Evolutionary conservation across 2,113 vertebrate genomes (phyloP).

Genomic region (Nothobranchius kuhntae): DNA sequence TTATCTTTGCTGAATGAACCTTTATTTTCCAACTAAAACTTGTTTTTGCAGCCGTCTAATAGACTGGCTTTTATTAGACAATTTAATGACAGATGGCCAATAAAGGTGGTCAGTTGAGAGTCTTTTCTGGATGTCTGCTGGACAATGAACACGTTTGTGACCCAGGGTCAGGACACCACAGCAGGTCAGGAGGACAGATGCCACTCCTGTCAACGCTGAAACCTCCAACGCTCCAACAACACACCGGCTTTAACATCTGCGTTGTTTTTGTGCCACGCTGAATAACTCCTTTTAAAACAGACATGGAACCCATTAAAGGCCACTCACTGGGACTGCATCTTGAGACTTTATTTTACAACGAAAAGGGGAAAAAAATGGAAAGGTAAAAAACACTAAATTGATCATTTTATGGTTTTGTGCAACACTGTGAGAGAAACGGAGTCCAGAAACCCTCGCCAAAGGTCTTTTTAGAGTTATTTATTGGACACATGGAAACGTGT

Average conservation of each 20-base stretch:
- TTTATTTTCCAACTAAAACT: constrained; percentile 3
- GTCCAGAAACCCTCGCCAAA: constrained; percentile 31
- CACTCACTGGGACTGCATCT: constrained; percentile 21
- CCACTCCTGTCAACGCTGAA: constrained; percentile 58
- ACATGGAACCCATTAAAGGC: constrained; percentile 64
- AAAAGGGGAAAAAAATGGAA: not conserved
- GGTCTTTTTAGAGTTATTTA: constrained; percentile 34
- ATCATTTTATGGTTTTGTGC: constrained; percentile 54
- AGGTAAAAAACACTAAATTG: constrained; percentile 30
- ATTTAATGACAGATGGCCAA: constrained; percentile 37
- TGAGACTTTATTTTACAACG: constrained; percentile 51
- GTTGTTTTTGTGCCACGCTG: constrained; percentile 18
- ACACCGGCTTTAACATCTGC: constrained; percentile 38
- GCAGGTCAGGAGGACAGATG: constrained; percentile 33
- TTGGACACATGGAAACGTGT: constrained; percentile 41
- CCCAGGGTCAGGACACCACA: constrained; percentile 14
- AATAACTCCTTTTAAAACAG: constrained; percentile 20
- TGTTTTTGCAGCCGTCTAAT: constrained; percentile 14
- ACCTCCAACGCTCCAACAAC: constrained; percentile 27
- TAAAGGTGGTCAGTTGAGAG: not conserved
- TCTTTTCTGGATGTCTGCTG: constrained; percentile 33
- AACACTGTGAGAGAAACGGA: constrained; percentile 25
- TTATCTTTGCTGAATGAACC: not conserved
- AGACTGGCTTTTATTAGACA: constrained; percentile 18
- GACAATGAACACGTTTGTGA: constrained; percentile 39